Conservation (phyloP, 2,113 vertebrate species). For the Carassius carassius region DNA sequence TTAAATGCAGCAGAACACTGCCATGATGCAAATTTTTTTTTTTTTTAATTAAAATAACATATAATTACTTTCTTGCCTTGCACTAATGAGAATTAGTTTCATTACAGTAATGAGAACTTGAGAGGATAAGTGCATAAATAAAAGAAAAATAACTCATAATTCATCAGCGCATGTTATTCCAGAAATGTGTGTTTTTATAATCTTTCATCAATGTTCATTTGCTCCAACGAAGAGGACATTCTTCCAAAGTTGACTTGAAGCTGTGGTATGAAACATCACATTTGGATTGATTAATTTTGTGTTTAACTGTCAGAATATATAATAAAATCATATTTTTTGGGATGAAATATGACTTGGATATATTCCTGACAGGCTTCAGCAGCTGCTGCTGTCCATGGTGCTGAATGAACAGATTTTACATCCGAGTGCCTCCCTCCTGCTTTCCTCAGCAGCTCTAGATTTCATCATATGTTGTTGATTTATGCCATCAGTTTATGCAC, state of each 20-base stretch:
- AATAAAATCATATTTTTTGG: background rate
- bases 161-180: background rate
- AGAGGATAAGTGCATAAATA: background rate
- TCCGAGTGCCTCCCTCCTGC: background rate
- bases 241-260: background rate
- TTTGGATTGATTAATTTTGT: background rate
- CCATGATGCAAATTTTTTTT: too few species aligned
- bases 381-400: slow-evolving; percentile 56
- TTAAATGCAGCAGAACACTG: background rate
- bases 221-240: background rate
- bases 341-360: background rate
- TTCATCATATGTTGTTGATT: background rate
- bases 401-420: slow-evolving; percentile 55
- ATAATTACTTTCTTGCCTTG: background rate
- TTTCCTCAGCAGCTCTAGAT: background rate
- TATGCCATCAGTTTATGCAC: background rate
- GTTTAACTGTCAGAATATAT: background rate
- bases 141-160: background rate
- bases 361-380: background rate
- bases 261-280: background rate
- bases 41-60: background rate
- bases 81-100: background rate
- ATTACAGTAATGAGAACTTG: background rate
- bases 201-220: background rate
- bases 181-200: background rate